Conservation (phyloP, 2,797 vertebrate species). For the Apogon hyalosoma region DNA sequence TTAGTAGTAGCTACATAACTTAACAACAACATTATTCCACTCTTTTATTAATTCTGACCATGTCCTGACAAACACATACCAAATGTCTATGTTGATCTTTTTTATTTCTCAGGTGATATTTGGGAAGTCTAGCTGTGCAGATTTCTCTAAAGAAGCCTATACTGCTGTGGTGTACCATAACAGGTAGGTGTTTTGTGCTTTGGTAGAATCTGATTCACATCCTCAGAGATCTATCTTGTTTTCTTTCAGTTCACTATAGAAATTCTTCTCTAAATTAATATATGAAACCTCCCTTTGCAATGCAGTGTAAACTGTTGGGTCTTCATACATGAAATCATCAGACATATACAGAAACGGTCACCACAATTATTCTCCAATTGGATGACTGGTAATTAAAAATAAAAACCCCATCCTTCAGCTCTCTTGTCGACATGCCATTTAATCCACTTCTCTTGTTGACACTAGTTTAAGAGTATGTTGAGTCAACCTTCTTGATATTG, state of each 20-base stretch:
- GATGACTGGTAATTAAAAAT: neutral
- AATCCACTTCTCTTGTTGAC: conserved; percentile 19
- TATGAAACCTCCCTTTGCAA: neutral
- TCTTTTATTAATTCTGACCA: neutral
- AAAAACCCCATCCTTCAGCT: conserved; percentile 10
- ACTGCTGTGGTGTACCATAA: conserved; percentile 98
- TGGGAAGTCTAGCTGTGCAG: conserved; percentile 98
- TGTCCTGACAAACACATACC: neutral
- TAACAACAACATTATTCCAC: neutral
- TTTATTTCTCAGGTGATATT: conserved; percentile 91
- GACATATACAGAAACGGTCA: neutral
- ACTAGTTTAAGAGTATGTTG: conserved; percentile 31
- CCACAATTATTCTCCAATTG: neutral
- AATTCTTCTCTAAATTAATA: neutral
- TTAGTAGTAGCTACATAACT: neutral
- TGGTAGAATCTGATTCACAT: neutral
- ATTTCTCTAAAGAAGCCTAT: conserved; percentile 97
- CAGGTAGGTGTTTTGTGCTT: conserved; percentile 83
- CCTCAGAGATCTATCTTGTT: neutral
- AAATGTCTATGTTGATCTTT: neutral
- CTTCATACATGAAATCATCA: neutral
- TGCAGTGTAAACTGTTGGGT: neutral
- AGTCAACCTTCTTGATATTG: conserved; percentile 37
- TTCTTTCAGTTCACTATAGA: neutral
- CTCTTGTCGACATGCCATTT: conserved; percentile 6